These are phyloP conservation scores for Nycticorax nycticorax DNA, from an alignment of 2,113 vertebrate genomes.

Conservation along the genomic window DNA sequence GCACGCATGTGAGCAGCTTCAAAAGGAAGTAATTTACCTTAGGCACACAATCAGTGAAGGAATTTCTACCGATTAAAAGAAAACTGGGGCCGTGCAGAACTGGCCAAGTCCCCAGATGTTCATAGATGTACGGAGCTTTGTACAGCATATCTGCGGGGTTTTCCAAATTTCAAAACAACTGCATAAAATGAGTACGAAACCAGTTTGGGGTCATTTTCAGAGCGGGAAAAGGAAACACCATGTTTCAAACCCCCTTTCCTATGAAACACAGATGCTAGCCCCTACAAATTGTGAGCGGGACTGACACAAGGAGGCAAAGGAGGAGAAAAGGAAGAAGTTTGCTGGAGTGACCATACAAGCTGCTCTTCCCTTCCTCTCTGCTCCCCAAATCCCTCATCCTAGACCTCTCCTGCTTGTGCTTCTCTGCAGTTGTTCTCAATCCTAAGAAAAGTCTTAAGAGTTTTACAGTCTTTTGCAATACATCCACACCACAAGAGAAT, in stretches of 20 bases:
- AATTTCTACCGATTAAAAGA: conserved; percentile 45
- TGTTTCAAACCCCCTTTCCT: conserved; percentile 5
- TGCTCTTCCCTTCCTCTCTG: neutral
- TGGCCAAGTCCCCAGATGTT: conserved; percentile 60
- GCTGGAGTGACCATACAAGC: neutral
- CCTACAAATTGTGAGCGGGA: neutral
- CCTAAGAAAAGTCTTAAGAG: neutral
- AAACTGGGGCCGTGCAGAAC: neutral
- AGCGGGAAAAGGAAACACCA: rapidly evolving
- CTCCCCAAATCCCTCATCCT: neutral
- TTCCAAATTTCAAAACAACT: conserved; percentile 55
- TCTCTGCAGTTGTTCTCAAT: neutral
- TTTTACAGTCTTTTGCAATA: neutral
- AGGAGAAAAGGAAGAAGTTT: neutral
- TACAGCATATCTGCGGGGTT: neutral
- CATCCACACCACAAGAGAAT: neutral
- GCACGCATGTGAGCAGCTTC: conserved; percentile 5
- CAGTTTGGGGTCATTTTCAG: conserved; percentile 26
- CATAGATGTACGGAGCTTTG: neutral
- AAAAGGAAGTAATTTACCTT: conserved; percentile 57
- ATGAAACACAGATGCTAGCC: conserved; percentile 18
- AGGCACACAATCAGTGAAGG: conserved; percentile 35
- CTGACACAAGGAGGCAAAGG: neutral
- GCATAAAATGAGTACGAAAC: conserved; percentile 19
- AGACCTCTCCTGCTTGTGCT: neutral